Evolutionary conservation across 2,797 vertebrate species (phyloP).

Genomic region (Ataeniobius toweri): DNA sequence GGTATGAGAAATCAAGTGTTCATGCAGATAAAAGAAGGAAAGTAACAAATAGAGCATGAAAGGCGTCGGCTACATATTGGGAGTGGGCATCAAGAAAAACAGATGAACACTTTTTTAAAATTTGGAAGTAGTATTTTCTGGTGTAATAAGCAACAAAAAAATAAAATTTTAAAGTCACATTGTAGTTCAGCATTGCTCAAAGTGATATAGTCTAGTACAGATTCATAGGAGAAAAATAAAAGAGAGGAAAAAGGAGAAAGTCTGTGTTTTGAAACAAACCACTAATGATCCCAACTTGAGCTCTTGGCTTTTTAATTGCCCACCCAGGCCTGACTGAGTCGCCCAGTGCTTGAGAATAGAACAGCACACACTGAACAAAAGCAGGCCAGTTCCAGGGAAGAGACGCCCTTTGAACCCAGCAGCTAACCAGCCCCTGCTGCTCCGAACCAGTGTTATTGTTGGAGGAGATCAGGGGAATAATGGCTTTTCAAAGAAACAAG

Average conservation of each 20-base stretch:
- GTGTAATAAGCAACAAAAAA: slow-evolving; percentile 34
- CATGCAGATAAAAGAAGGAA: slow-evolving; percentile 49
- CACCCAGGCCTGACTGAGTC: slow-evolving; percentile 82
- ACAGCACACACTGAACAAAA: slow-evolving; percentile 76
- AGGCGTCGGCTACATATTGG: slow-evolving; percentile 71
- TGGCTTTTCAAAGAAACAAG: slow-evolving; percentile 61
- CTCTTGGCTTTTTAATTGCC: slow-evolving; percentile 83
- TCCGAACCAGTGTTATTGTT: slow-evolving; percentile 63
- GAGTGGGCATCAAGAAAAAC: slow-evolving; percentile 63
- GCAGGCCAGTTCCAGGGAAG: slow-evolving; percentile 71
- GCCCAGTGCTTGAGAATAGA: slow-evolving; percentile 74
- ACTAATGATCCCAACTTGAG: slow-evolving; percentile 76
- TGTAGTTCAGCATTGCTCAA: background rate
- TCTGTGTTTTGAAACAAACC: slow-evolving; percentile 60
- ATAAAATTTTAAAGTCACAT: slow-evolving; percentile 23
- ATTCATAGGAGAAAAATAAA: slow-evolving; percentile 26
- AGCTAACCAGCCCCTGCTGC: slow-evolving; percentile 68
- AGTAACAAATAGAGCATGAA: slow-evolving; percentile 69
- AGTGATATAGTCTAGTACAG: slow-evolving; percentile 36
- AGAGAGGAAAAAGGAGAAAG: slow-evolving; percentile 21
- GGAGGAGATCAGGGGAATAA: slow-evolving; percentile 58
- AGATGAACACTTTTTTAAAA: background rate
- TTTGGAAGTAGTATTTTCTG: background rate
- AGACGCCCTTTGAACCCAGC: slow-evolving; percentile 73
- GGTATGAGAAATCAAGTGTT: slow-evolving; percentile 51